Base-by-base conservation (phyloP, 2,113 vertebrate genomes). In the Zosterops hypoxanthus region DNA sequence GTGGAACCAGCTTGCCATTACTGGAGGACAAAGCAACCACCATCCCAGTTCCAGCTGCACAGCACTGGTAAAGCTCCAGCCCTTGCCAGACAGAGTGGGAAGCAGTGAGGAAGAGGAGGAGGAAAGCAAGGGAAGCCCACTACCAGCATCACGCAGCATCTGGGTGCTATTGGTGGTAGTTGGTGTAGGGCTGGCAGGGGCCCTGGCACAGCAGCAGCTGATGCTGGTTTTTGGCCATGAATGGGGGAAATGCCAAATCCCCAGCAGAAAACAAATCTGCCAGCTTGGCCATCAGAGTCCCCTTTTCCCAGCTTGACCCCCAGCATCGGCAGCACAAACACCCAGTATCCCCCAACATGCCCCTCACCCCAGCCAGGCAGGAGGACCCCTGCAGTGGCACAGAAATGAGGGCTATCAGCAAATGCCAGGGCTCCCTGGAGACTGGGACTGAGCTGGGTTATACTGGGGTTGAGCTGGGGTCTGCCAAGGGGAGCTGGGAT, bases 301-400 rank as follows among this genome's bases (percentile, higher is more conserved):
- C 33, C 36, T 63, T 47, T 21, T 19, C 61, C 12, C 7, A 29
- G 21, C 17, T 41, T 85, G 12, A 50, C 11, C 22, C 14, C 34
- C 1, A 0, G 17, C 47, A 76, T 16, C 0, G 0, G 41, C 63
- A 82, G 26, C n/a, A 55, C 47, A 52, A 42, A 29, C 55, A 14
- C 12, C 23, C 14, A 39, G 6, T 13, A 24, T 64, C 24, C 33
- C 49, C 20, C 10, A 44, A n/a, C 21, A 24, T 3, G 9, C 41
- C 71, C 29, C n/a, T 46, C 50, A 57, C n/a, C 44, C 33, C 5
- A 34, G 2, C 18, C 25, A 15, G n/a, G 46, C 25, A 63, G 26
- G 4, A 41, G 56, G 34, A 82, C 29, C 24, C 39, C 29, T 14
- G 6, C 13, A 60, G 47, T n/a, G 46, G 17, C 24, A 47, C 20